Base-by-base conservation (phyloP, 2,797 vertebrate species). In the Myoxocephalus aenaeus region DNA sequence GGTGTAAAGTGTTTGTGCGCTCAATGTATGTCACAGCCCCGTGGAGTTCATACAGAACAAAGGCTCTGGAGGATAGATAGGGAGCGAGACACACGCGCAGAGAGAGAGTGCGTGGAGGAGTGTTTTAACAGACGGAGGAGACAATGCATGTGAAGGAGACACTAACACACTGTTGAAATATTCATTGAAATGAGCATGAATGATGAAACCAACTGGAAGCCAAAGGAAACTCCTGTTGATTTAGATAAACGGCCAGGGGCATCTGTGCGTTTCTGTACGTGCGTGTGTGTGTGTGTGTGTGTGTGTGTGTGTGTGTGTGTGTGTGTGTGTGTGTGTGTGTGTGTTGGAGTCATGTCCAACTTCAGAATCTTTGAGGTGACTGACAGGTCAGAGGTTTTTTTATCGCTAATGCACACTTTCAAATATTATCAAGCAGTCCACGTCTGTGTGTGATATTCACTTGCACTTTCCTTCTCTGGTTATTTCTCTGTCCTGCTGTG, bases 121-220 rank as follows among this genome's bases (percentile, higher is more conserved):
- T 65, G 59, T 80, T 85, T 81, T 44, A 84, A 83, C 75, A 77
- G 77, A 71, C 67, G 66, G 84, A 32, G 68, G 84, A 32, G 68
- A 86, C 83, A 83, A 85, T 82, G 75, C 68, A 81, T 74, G 77
- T 78, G 85, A 83, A 65, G 81, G 73, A 82, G 81, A 89, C 80
- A 68, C 79, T 70, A 87, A 89, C 75, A 83, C 69, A 46, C 66
- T 84, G 75, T 32, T 91, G 79, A 90, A 93, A 91, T 89, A 90
- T 92, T 92, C 63, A 92, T 83, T 51, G 44, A 79, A 84, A 86
- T 75, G 58, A 89, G 71, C 68, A 75, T 40, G 79, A 84, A 81
- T 83, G 91, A 93, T 89, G 90, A 93, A 91, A 90, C 85, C 71
- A 79, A 86, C 66, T 89, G 88, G 87, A 87, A 89, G 86, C 58